Evolutionary conservation across 1,140 invertebrate species (phyloP), one percentile per base, ranked within the genome.

Genomic region (Drosophila orosa): DNA sequence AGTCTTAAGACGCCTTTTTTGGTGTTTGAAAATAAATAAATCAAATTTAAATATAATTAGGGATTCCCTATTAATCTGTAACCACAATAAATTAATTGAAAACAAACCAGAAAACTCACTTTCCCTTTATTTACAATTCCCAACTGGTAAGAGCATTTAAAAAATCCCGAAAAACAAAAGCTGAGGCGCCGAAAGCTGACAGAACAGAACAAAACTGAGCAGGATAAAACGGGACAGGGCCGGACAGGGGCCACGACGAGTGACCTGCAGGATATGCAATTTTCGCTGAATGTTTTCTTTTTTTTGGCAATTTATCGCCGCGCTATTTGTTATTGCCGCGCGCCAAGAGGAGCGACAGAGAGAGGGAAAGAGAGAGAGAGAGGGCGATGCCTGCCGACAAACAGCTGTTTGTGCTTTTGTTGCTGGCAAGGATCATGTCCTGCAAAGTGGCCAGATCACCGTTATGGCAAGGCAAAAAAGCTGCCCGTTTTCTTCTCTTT

Each of bases 391-490:
- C 22, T 15, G 42, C 22, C 50, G n/a, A 31, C 54, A 47, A 87
- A 86, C 83, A 87, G 84, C 79, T 86, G 83, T 87, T 82, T 25
- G 39, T 39, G 50, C 55, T 65, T 33, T 47, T 69, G 48, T 72
- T 67, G 35, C 35, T 74, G 74, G 50, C 80, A 89, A 89, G 83
- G 83, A 87, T 87, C 83, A 83, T 76, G 67, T 77, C 66, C 79
- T 79, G 31, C 13, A n/a, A 89, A 87, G 83, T 87, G 79, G 84
- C 83, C 69, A 78, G 83, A 87, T 87, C 83, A 66, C 66, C 61
- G 66, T 72, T 59, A 60, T 54, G 33, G 19, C 50, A 22, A 15
- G 3, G 1, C 29, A 48, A 50, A 19, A 33, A 44, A 27, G 44
- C 54, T 19, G 54, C 19, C 24, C 8, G 3, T 24, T 29, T 33